Evolutionary conservation across 2,113 vertebrate species (phyloP), one percentile per base, ranked within the genome.

Genomic region (Pteruthius melanotis): DNA sequence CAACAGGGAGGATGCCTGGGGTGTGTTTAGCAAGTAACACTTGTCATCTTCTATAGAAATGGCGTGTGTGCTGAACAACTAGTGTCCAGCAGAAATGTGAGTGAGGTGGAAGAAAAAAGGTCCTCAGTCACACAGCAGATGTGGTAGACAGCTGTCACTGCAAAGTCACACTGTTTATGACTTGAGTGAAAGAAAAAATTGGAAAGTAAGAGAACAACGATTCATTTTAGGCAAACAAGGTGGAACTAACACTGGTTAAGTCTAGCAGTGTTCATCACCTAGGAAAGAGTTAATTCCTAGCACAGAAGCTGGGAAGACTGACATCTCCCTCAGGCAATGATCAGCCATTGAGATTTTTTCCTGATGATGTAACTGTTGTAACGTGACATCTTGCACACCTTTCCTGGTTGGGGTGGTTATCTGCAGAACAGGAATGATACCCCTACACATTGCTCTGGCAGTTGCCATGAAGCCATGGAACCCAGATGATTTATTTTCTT

Each of bases 281-380:
- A 90, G 53, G 88, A 96, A 95, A 75, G 94, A 90, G 96, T 97
- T 96, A 96, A 97, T 83, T 94, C 35, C 61, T n/a, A 39, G 53
- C 45, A 80, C 61, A 47, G 91, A 21, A 91, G 50, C 52, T 92
- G 57, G 56, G 60, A 95, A 81, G 60, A 86, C 68, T 93, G 87
- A 96, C 94, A 90, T 93, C 22, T 87, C 95, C 93, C 93, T 90
- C 27, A 5, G 88, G 94, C 37, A 14, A 49, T 49, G 80, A 94
- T 94, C 90, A 92, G 53, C 93, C 90, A 94, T 17, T 68, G 85
- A 94, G 94, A 96, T 96, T 92, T 95, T 97, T 97, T 86, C 82
- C 79, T 89, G 83, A 16, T 95, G 95, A 94, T 93, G 90, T 96
- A 96, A 96, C 61, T 49, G 37, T 57, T 90, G 93, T 56, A 95